Base-by-base conservation (phyloP, 2,888 invertebrate species). In the Drosophila infuscata region DNA sequence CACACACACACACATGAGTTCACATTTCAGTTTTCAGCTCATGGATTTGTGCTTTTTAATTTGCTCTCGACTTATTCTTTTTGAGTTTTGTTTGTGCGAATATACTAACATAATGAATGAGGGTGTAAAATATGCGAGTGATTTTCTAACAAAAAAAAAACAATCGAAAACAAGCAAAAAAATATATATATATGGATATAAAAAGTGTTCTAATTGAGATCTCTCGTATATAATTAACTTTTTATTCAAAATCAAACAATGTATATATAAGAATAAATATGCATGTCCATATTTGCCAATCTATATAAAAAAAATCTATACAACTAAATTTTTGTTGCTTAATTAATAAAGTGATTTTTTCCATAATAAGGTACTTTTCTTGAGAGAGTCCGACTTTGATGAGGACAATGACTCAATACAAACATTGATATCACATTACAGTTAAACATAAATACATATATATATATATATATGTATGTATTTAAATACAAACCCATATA, bases 41-140 rank as follows among this genome's bases (percentile, higher is more conserved):
- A 69, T 60, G 70, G 60, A 70, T 74, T 76, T 74, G 71, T 74
- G 60, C 59, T 82, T 82, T 77, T 82, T 80, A 78, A 82, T 78
- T 81, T 73, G 68, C 76, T 75, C 65, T 63, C 64, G 68, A 72
- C 80, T 77, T 74, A 76, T 81, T 79, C 72, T 73, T 73, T 48
- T 38, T 30, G 46, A 72, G 51, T 48, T 53, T 66, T 57, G 43
- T 69, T 53, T 56, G 41, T 41, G 25, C 41, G 52, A 48, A 33
- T n/a, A 33, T 32, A 51, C 57, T 43, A 51, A 56, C 49, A 74
- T 64, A 74, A 71, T 75, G 66, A 43, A 64, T 25, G 66, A 71
- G 79, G 77, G 75, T 79, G 77, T 79, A 75, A 75, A 79, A 71
- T 59, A 54, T 70, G 74, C 41, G 66, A 38, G 30, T 61, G 75